Conservation (phyloP, 1,140 invertebrate species). For the Eurosta solidaginis region DNA sequence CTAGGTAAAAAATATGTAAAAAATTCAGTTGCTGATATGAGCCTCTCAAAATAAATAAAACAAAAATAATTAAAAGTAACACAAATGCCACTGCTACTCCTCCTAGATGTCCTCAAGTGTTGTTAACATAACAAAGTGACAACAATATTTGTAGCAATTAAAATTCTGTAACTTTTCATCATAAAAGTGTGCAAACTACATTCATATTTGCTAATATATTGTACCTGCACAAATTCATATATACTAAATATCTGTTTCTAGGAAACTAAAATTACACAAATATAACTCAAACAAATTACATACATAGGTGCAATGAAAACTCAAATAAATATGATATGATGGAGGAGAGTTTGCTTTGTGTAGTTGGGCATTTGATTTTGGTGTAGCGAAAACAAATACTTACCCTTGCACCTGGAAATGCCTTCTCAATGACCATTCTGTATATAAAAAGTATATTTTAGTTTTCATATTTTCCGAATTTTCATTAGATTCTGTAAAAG, state of each 20-base stretch:
- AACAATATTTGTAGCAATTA: neutral
- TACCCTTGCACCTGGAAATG: too few species aligned
- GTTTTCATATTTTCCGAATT: too few species aligned
- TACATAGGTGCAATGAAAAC: constrained; percentile 11
- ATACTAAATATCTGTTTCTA: too few species aligned
- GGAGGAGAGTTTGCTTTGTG: neutral
- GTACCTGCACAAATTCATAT: neutral
- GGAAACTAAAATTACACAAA: neutral
- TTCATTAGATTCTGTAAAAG: too few species aligned
- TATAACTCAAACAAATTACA: constrained; percentile 2
- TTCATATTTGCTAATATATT: neutral
- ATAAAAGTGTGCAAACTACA: neutral
- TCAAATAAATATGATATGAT: neutral
- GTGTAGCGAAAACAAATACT: neutral
- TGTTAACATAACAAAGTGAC: neutral
- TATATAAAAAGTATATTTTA: too few species aligned
- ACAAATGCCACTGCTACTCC: too few species aligned
- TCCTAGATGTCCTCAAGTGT: too few species aligned
- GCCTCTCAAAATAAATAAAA: too few species aligned
- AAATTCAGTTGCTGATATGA: too few species aligned
- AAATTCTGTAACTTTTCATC: neutral
- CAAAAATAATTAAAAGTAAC: too few species aligned
- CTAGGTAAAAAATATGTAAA: too few species aligned
- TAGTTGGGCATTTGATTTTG: neutral
- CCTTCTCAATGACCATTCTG: too few species aligned